Percentiles rank a stretch among this genome's conserved stretches.
Evolutionary conservation across 30 jellyfish, hydroid and myxozoan genomes (phyloP).

Genomic region (Turritopsis dohrnii): DNA sequence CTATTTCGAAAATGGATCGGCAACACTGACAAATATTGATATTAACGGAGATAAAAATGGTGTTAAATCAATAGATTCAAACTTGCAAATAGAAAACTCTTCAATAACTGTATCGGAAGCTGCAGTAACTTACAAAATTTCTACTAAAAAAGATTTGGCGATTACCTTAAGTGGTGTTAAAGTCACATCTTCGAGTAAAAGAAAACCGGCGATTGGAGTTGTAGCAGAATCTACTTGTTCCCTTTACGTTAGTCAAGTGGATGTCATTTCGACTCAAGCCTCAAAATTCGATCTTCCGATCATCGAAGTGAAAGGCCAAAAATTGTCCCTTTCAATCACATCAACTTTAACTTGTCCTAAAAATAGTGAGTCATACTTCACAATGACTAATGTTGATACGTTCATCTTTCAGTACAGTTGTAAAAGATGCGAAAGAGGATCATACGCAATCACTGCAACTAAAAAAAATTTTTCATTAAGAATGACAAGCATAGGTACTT

Average conservation of each 20-base stretch:
- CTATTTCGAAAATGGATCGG: too few relatives aligned
- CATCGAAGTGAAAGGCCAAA: neutral
- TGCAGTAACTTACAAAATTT: too few relatives aligned
- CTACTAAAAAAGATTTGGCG: too few relatives aligned
- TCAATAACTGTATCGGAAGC: too few relatives aligned
- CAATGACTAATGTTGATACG: too few relatives aligned
- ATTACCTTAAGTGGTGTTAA: too few relatives aligned
- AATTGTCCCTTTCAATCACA: neutral
- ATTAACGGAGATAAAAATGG: too few relatives aligned
- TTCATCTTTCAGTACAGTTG: neutral
- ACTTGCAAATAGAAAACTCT: too few relatives aligned
- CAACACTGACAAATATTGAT: too few relatives aligned
- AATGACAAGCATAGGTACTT: too few relatives aligned
- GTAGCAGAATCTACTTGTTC: neutral
- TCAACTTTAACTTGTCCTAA: neutral
- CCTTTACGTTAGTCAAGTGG: neutral
- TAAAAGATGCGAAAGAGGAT: neutral
- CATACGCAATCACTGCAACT: neutral
- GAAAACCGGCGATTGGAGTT: neutral
- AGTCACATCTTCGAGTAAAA: neutral
- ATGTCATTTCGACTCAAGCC: neutral
- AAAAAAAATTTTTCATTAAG: neutral
- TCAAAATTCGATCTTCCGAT: neutral
- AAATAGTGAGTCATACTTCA: neutral
- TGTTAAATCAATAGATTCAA: too few relatives aligned